Conservation (phyloP, 2,888 invertebrate genomes). For the Poecilobothrus nobilitatus region DNA sequence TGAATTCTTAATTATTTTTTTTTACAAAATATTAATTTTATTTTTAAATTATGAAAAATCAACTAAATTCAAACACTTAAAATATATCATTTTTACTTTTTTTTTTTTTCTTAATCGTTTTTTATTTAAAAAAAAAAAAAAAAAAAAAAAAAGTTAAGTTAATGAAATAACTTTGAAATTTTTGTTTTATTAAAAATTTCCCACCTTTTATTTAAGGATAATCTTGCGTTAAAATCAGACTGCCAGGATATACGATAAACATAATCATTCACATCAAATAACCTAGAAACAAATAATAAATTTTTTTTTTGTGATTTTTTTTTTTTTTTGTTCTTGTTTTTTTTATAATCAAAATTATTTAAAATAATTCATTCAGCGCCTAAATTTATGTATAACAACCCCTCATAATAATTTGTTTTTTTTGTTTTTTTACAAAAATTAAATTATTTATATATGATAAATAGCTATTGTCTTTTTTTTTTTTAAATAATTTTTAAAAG, state of each 20-base stretch:
- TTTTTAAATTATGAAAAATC: background rate
- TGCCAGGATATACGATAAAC: constrained; percentile 4
- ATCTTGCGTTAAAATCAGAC: constrained; percentile 3
- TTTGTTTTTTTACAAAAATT: too few species aligned
- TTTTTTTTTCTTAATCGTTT: too few species aligned
- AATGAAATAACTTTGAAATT: background rate
- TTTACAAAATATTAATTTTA: background rate
- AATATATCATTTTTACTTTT: too few species aligned
- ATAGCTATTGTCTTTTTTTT: too few species aligned
- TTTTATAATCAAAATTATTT: too few species aligned
- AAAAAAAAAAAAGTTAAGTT: too few species aligned
- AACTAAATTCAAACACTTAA: background rate
- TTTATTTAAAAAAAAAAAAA: too few species aligned
- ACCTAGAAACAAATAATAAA: constrained; percentile 6
- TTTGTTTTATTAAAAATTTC: background rate
- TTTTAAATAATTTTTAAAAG: too few species aligned
- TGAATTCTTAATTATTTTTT: background rate
- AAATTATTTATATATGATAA: too few species aligned
- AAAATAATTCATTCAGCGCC: too few species aligned
- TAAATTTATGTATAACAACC: too few species aligned
- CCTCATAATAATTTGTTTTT: too few species aligned
- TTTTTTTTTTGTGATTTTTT: background rate
- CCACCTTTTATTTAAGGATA: constrained; percentile 6
- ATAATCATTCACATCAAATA: constrained; percentile 6
- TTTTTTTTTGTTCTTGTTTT: background rate